phyloP scores from a whole-genome alignment of 2,113 vertebrate species.

The Penelope pileata region DNA sequence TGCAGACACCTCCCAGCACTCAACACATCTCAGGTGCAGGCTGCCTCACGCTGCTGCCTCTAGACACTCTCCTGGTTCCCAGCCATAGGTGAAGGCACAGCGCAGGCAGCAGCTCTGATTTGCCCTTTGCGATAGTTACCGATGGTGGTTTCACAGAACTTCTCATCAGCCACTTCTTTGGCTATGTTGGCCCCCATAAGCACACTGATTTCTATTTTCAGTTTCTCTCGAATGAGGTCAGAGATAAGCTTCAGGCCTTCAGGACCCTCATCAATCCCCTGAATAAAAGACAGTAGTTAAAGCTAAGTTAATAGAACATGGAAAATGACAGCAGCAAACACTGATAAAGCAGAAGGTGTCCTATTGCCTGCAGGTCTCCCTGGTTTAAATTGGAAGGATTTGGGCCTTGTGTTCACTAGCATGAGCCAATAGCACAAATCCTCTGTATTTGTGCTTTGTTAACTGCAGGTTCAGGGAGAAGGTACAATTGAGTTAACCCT shows the following conservation, averaged over 20 bases:
- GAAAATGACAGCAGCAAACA: not conserved
- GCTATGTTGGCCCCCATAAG: constrained; percentile 90
- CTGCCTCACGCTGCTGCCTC: not conserved
- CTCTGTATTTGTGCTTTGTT: not conserved
- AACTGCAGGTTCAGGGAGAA: not conserved
- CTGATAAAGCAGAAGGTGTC: not conserved
- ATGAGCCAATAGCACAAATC: not conserved
- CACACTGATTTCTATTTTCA: constrained; percentile 86
- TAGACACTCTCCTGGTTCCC: not conserved
- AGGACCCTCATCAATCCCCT: constrained; percentile 85
- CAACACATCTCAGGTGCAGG: not conserved
- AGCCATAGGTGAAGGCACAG: not conserved
- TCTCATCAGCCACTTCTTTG: constrained; percentile 86
- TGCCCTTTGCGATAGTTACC: constrained; percentile 66
- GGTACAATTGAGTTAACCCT: not conserved
- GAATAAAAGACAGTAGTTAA: not conserved
- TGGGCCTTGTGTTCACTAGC: not conserved
- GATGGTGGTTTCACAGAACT: constrained; percentile 89
- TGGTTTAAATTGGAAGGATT: not conserved
- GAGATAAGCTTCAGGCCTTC: constrained; percentile 84
- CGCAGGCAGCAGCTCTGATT: fast-evolving
- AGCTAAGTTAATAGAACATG: not conserved
- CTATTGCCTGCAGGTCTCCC: not conserved
- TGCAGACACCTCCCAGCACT: fast-evolving
- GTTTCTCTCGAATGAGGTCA: constrained; percentile 85